Conservation (phyloP, 2,888 invertebrate species). For the Lottia scabra region DNA sequence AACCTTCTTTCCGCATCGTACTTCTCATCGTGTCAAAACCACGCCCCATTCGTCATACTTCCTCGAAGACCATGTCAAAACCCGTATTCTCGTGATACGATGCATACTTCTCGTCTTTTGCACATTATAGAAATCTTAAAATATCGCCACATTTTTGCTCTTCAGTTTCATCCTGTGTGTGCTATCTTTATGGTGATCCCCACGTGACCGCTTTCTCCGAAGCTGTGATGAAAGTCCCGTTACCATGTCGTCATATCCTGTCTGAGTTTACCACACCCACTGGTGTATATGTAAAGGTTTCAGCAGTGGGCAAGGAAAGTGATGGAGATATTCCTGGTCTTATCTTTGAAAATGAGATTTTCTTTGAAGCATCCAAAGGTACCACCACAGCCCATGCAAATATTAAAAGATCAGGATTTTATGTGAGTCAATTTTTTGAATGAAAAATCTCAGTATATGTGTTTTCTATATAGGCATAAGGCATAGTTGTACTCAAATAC, state of each 20-base stretch:
- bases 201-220: background rate
- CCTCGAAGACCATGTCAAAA: no score
- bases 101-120: no score
- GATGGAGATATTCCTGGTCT: background rate
- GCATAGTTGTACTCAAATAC: no score
- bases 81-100: no score
- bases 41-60: no score
- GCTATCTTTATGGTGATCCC: background rate
- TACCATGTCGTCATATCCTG: constrained; percentile 4
- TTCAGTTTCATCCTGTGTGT: background rate
- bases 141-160: background rate
- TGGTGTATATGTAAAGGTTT: background rate
- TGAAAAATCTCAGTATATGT: no score
- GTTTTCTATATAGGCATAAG: no score
- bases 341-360: background rate
- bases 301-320: background rate
- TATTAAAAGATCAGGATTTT: background rate
- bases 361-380: background rate
- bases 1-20: no score
- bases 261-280: background rate
- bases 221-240: background rate
- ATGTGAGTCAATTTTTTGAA: background rate
- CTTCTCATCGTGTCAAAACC: no score
- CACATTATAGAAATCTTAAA: no score
- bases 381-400: background rate